Evolutionary conservation across 2,888 invertebrate species (phyloP).

Genomic region (Parasteatoda lunata): DNA sequence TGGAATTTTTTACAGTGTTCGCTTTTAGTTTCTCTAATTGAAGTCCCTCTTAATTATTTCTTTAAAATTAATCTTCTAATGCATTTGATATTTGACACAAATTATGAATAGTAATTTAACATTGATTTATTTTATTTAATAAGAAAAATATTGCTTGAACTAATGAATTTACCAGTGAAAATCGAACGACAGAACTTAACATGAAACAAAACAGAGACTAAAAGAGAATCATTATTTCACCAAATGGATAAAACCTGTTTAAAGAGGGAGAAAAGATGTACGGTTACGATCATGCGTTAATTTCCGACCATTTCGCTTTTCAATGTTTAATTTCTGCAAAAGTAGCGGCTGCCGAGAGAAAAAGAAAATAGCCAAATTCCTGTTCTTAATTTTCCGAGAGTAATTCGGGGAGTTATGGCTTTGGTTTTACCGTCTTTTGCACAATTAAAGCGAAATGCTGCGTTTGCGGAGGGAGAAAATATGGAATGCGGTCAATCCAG

Average conservation of each 20-base stretch:
- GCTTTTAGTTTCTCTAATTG: too few relatives aligned
- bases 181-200: not conserved
- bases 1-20: too few relatives aligned
- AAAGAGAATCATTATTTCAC: not conserved
- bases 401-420: conserved; percentile 22
- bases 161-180: not conserved
- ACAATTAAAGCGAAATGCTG: conserved; percentile 23
- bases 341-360: not conserved
- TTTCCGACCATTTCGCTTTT: conserved; percentile 4
- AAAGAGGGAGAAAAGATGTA: not conserved
- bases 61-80: too few relatives aligned
- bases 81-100: too few relatives aligned
- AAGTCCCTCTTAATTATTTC: too few relatives aligned
- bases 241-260: not conserved
- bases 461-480: not conserved
- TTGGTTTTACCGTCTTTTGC: conserved; percentile 9
- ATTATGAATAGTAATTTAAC: too few relatives aligned
- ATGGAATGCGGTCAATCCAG: not conserved
- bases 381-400: conserved; percentile 32
- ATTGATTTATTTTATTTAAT: too few relatives aligned
- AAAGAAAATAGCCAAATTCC: conserved; percentile 15
- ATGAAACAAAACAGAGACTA: not conserved
- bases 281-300: conserved; percentile 3
- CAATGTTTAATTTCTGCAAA: conserved; percentile 5
- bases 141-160: too few relatives aligned